Percentiles rank a stretch among this genome's conserved stretches.
These are phyloP conservation scores for Caenorhabditis elegans DNA, from an alignment of 1,140 invertebrate genomes.

Conservation along the genomic window WBcel235 BX284605.5:3071001-3071500, in stretches of 20 bases:
- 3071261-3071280: too few species aligned
- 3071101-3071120: not conserved
- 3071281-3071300: too few species aligned
- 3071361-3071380: constrained; percentile 1
- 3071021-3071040: constrained; percentile 10
- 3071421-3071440: not conserved
- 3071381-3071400: not conserved
- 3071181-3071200: too few species aligned
- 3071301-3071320: too few species aligned
- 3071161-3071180: too few species aligned
- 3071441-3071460: not conserved
- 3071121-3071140: too few species aligned
- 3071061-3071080: not conserved
- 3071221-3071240: too few species aligned
- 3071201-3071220: too few species aligned
- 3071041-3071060: not conserved
- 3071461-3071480: not conserved
- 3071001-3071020: not conserved
- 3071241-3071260: too few species aligned
- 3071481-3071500: not conserved
- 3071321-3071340: too few species aligned
- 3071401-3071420: not conserved
- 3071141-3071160: too few species aligned
- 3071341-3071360: not conserved
- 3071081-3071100: not conserved